phyloP scores from a whole-genome alignment of 2,888 invertebrate genomes.

The Trissolcus brochymenae region DNA sequence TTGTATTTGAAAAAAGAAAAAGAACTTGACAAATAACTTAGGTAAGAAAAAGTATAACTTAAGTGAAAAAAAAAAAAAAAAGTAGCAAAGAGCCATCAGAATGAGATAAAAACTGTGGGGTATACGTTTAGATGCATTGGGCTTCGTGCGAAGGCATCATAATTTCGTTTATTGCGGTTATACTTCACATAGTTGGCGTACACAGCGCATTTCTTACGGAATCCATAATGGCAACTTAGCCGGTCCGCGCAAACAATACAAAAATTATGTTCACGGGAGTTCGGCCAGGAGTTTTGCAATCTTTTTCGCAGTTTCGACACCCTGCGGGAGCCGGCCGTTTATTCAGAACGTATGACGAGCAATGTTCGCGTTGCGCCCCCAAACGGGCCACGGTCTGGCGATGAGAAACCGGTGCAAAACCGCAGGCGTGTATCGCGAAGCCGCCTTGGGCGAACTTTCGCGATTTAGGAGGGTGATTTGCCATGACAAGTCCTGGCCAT shows the following conservation, averaged over 20 bases:
- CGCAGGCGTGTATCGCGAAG: slow-evolving; percentile 54
- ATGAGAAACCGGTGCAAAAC: slow-evolving; percentile 26
- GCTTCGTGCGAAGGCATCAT: slow-evolving; percentile 62
- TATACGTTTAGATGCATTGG: slow-evolving; percentile 52
- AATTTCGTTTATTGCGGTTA: slow-evolving; percentile 66
- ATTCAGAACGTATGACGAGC: slow-evolving; percentile 69
- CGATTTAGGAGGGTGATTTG: slow-evolving; percentile 65
- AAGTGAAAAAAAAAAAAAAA: slow-evolving; percentile 2
- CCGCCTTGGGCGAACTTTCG: slow-evolving; percentile 64
- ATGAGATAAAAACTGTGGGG: slow-evolving; percentile 33
- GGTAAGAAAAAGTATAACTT: slow-evolving; percentile 14
- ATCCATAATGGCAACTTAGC: slow-evolving; percentile 64
- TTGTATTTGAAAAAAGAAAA: slow-evolving; percentile 14
- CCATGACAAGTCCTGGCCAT: slow-evolving; percentile 51
- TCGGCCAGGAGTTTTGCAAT: slow-evolving; percentile 69
- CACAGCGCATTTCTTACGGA: slow-evolving; percentile 60
- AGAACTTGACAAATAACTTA: background rate
- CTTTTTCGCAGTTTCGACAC: slow-evolving; percentile 64
- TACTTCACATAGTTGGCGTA: slow-evolving; percentile 59
- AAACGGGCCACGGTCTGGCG: slow-evolving; percentile 13
- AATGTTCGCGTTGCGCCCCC: slow-evolving; percentile 27
- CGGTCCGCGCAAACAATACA: slow-evolving; percentile 70
- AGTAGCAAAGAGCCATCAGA: slow-evolving; percentile 31
- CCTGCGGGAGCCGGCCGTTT: slow-evolving; percentile 63
- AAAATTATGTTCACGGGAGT: slow-evolving; percentile 75